Evolutionary conservation across 2,113 vertebrate species (phyloP).

Genomic region (Fulmarus glacialis): DNA sequence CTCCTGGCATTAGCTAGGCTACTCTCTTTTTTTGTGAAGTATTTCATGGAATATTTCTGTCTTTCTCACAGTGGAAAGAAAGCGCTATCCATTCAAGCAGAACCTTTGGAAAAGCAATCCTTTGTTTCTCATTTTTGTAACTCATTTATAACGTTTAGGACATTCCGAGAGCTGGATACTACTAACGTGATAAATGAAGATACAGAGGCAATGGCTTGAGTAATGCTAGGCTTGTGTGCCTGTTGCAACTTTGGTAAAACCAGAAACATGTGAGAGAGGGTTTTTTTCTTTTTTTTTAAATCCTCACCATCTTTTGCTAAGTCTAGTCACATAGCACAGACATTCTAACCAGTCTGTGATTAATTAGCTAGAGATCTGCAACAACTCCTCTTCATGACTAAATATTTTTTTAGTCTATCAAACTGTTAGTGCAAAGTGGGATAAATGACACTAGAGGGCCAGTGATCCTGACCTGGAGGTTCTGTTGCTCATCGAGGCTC

Average conservation of each 20-base stretch:
- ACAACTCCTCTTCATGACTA: conserved; percentile 80
- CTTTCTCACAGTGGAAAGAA: conserved; percentile 13
- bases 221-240: conserved; percentile 64
- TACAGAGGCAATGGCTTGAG: conserved; percentile 44
- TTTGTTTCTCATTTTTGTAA: conserved; percentile 62
- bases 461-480: conserved; percentile 88
- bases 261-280: conserved; percentile 68
- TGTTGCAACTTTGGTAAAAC: conserved; percentile 66
- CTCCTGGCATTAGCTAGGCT: not conserved
- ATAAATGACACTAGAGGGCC: conserved; percentile 69
- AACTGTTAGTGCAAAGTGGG: conserved; percentile 78
- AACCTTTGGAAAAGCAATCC: conserved; percentile 45
- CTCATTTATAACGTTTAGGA: conserved; percentile 63
- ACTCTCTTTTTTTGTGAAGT: not conserved
- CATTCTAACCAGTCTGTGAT: conserved; percentile 77
- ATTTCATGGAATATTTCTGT: not conserved
- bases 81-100: not conserved
- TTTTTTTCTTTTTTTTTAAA: not conserved
- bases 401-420: conserved; percentile 85
- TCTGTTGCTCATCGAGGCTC: conserved; percentile 85
- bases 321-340: conserved; percentile 38
- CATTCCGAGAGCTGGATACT: not conserved
- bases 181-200: conserved; percentile 59
- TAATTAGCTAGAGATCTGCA: conserved; percentile 77
- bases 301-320: conserved; percentile 58